Percentiles rank a stretch among this genome's conserved stretches.
These are phyloP conservation scores for Parnassius orleans DNA, from an alignment of 2,888 invertebrate species.

Conservation along the genomic window DNA sequence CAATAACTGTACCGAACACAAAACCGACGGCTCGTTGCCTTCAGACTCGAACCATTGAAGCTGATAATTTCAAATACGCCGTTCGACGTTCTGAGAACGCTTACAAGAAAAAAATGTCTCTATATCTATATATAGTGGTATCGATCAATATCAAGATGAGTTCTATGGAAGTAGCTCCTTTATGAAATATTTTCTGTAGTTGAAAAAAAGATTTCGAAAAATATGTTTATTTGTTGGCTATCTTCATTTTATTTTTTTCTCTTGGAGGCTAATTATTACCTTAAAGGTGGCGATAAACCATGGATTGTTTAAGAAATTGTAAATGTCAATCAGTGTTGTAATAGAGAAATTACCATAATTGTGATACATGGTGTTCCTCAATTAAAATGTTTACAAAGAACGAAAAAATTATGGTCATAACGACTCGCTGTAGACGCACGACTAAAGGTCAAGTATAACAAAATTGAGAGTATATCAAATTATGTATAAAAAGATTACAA, in stretches of 20 bases:
- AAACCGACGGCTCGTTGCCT: background rate
- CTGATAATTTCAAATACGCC: constrained; percentile 1
- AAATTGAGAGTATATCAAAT: background rate
- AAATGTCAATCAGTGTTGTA: too few species aligned
- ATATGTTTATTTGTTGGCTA: too few species aligned
- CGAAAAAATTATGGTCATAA: background rate
- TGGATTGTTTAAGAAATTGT: too few species aligned
- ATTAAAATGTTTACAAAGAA: too few species aligned
- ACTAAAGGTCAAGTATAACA: constrained; percentile 1
- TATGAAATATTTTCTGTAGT: too few species aligned
- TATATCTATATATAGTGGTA: background rate
- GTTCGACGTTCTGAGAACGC: background rate
- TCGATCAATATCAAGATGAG: background rate
- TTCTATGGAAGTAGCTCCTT: background rate
- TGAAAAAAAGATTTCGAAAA: too few species aligned
- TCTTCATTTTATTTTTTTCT: too few species aligned
- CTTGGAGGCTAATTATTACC: too few species aligned
- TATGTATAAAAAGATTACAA: background rate
- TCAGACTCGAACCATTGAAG: background rate
- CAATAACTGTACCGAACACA: background rate
- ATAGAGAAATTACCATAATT: too few species aligned
- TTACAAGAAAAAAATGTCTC: background rate
- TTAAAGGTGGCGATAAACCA: too few species aligned
- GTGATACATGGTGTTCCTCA: too few species aligned
- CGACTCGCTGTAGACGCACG: background rate